Conservation (phyloP, 2,113 vertebrate genomes). For the Peucedramus taeniatus region DNA sequence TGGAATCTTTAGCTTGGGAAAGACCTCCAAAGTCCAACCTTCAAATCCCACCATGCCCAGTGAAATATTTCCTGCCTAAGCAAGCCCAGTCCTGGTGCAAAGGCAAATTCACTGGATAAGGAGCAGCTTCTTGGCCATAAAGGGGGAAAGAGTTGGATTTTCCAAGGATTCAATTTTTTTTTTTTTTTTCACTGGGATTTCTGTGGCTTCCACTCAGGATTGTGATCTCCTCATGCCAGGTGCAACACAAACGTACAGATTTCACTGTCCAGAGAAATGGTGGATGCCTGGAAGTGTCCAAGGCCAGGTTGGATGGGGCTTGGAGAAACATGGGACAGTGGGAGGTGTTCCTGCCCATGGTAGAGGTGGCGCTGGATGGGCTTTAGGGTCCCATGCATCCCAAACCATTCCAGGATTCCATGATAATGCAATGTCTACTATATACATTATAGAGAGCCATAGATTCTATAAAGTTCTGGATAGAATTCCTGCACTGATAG, state of each 20-base stretch:
- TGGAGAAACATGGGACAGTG: not conserved
- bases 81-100: not conserved
- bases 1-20: not conserved
- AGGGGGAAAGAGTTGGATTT: not conserved
- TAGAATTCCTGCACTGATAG: not conserved
- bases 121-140: not conserved
- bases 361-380: not conserved
- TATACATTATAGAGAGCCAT: not conserved
- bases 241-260: too few relatives aligned
- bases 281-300: not conserved
- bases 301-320: not conserved
- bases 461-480: not conserved
- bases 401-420: not conserved
- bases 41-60: not conserved
- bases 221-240: not conserved
- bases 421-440: rapidly evolving
- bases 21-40: not conserved
- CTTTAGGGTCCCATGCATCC: rapidly evolving
- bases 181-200: not conserved
- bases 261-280: not conserved
- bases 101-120: not conserved
- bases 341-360: not conserved
- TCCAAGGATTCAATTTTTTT: not conserved
- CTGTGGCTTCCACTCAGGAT: not conserved
- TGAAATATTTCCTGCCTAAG: not conserved